Evolutionary conservation across 2,797 vertebrate genomes (phyloP).

Genomic region (Serranus cabrilla): DNA sequence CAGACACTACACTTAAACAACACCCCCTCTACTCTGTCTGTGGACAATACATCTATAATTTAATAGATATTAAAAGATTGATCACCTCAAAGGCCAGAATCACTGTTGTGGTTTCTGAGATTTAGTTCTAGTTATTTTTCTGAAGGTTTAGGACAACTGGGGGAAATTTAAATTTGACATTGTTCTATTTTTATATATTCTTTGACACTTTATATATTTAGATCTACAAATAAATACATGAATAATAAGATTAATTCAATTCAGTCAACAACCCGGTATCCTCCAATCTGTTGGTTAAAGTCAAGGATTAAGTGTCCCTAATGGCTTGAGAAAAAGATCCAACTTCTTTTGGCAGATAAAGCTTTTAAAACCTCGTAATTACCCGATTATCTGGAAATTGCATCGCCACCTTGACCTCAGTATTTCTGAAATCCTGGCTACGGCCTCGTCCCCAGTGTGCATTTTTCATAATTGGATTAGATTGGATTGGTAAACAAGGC

Average conservation of each 20-base stretch:
- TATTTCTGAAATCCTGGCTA: neutral
- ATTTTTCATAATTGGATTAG: neutral
- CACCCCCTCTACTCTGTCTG: neutral
- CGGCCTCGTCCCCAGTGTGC: neutral
- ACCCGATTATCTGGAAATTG: neutral
- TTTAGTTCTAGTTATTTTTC: neutral
- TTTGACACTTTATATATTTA: neutral
- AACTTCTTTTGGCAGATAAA: neutral
- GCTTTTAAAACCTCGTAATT: neutral
- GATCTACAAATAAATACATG: neutral
- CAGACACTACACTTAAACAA: conserved; percentile 3
- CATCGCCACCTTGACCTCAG: neutral
- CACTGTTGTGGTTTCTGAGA: neutral
- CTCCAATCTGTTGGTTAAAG: neutral
- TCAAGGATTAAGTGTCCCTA: neutral
- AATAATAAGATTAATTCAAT: neutral
- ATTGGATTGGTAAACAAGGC: conserved; percentile 1
- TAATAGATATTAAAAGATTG: neutral
- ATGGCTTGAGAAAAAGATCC: neutral
- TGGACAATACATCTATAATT: neutral
- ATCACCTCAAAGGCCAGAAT: neutral
- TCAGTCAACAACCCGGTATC: neutral
- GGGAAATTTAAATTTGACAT: neutral
- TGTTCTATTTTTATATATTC: neutral
- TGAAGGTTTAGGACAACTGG: neutral